Conservation (phyloP, 53 echinoderm and acorn worm genomes). For the Stichopus horrens region DNA sequence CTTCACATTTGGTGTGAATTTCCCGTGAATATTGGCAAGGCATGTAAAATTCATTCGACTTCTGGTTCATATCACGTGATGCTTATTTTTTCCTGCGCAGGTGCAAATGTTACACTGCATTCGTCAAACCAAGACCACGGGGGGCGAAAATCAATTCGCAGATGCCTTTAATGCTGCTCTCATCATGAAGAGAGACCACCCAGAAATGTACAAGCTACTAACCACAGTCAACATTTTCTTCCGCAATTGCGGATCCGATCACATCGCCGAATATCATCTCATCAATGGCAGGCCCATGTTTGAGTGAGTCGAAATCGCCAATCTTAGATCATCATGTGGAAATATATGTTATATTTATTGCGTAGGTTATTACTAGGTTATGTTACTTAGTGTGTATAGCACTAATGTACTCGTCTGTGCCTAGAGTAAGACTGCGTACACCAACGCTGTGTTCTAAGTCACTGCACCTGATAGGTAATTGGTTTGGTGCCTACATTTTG, state of each 20-base stretch:
- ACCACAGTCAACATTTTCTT: constrained; percentile 49
- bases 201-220: constrained; percentile 59
- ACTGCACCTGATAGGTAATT: no score
- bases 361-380: no score
- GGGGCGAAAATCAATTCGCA: constrained; percentile 74
- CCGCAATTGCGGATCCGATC: constrained; percentile 51
- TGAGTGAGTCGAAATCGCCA: constrained; percentile 50
- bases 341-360: no score
- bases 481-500: no score
- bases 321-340: no score
- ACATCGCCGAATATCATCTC: constrained; percentile 43
- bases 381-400: no score
- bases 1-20: no score
- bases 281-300: constrained; percentile 59
- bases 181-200: constrained; percentile 62
- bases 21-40: no score
- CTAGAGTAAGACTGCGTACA: no score
- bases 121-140: constrained; percentile 57
- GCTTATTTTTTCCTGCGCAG: background rate
- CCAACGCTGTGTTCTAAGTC: no score
- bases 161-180: constrained; percentile 65
- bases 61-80: background rate
- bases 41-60: background rate
- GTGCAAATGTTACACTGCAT: constrained; percentile 82
- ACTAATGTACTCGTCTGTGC: no score